A percentile compares a stretch with the other conserved stretches of the same genome.
phyloP scores from a whole-genome alignment of 2,113 vertebrate genomes.

The Ameiurus melas region DNA sequence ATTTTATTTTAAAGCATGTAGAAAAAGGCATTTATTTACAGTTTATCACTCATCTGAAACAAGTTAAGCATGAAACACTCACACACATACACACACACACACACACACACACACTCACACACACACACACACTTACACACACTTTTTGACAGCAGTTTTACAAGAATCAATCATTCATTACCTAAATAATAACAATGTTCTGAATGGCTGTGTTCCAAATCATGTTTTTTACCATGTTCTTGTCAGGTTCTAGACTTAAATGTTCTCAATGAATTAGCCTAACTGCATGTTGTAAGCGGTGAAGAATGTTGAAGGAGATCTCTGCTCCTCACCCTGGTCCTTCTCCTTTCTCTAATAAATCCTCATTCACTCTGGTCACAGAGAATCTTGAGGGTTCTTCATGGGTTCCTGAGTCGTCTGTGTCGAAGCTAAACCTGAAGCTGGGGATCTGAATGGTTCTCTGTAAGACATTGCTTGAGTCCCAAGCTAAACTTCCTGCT shows the following conservation, averaged over 20 bases:
- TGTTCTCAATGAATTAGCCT: neutral
- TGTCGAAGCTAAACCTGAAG: conserved; percentile 7
- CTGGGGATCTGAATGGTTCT: neutral
- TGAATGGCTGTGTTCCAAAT: neutral
- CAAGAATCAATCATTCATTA: neutral
- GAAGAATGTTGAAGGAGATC: neutral
- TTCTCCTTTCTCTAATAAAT: conserved; percentile 18
- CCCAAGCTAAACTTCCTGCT: neutral
- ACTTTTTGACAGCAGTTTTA: neutral
- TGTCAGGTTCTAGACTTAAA: neutral
- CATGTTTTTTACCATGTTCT: neutral
- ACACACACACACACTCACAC: neutral
- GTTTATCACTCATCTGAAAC: neutral
- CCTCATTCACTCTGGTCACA: conserved; percentile 44
- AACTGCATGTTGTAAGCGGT: neutral
- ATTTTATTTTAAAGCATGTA: neutral
- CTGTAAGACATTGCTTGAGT: neutral
- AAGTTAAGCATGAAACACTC: neutral
- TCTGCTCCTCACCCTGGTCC: conserved; percentile 21
- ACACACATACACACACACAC: neutral
- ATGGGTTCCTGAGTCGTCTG: neutral
- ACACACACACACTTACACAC: neutral
- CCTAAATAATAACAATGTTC: neutral
- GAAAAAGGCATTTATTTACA: conserved; percentile 6
- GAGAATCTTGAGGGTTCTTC: conserved; percentile 45